phyloP scores from a whole-genome alignment of 2,113 vertebrate species.

The Fregetta grallaria region DNA sequence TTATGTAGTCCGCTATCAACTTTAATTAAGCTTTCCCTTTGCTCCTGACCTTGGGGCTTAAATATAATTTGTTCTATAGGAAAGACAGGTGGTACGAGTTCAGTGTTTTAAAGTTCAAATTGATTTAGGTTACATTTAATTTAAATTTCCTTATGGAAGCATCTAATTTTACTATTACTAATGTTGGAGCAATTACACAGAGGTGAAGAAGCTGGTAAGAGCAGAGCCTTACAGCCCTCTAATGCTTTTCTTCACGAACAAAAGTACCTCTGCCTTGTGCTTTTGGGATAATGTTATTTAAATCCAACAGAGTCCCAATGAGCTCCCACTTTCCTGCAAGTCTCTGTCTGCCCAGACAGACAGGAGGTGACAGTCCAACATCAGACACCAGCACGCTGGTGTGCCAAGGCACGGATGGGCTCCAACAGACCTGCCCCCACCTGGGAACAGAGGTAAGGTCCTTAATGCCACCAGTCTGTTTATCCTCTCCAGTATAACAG shows the following conservation, averaged over 20 bases:
- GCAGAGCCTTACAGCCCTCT: background rate
- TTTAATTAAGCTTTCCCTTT: slow-evolving; percentile 52
- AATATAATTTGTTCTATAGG: background rate
- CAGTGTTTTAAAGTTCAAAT: slow-evolving; percentile 19
- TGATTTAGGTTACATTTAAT: slow-evolving; percentile 21
- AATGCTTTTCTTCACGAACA: background rate
- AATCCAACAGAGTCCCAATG: background rate
- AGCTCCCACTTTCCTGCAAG: background rate
- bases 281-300: background rate
- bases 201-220: background rate
- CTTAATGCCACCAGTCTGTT: background rate
- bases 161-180: slow-evolving; percentile 29
- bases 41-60: slow-evolving; percentile 15
- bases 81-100: background rate
- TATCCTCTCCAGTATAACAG: background rate
- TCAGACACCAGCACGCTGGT: background rate
- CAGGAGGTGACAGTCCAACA: background rate
- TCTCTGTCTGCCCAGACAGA: background rate
- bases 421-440: background rate
- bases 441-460: background rate
- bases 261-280: background rate
- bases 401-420: background rate
- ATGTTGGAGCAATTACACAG: slow-evolving; percentile 10
- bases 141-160: slow-evolving; percentile 1
- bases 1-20: slow-evolving; percentile 15